phyloP scores from a whole-genome alignment of 2,113 vertebrate genomes.

The Pelusios castaneus region DNA sequence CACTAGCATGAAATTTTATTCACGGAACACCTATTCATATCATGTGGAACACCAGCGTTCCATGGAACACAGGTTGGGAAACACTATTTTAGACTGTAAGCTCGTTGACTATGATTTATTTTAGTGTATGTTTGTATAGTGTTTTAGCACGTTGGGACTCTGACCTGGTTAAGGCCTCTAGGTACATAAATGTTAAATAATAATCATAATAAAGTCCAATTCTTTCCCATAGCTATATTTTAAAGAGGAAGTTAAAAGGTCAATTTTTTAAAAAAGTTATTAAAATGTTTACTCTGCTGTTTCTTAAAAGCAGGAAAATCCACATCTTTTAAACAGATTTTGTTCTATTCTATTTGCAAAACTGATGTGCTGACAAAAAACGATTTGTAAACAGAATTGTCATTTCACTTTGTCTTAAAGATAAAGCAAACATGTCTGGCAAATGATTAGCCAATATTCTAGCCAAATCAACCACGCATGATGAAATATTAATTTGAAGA shows the following conservation, averaged over 20 bases:
- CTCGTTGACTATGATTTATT: neutral
- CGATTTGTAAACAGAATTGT: neutral
- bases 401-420: neutral
- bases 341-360: conserved; percentile 17
- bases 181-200: neutral
- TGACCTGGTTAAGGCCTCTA: neutral
- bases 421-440: conserved; percentile 11
- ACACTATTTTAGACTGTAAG: neutral
- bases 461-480: conserved; percentile 13
- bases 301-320: neutral
- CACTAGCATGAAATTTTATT: too few species aligned
- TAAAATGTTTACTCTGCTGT: neutral
- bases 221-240: neutral
- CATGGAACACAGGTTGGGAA: too few species aligned
- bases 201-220: neutral
- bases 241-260: neutral
- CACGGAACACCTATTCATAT: too few species aligned
- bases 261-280: neutral
- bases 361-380: neutral
- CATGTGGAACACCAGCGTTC: too few species aligned
- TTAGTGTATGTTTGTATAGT: rapidly evolving
- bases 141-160: rapidly evolving
- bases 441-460: neutral
- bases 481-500: conserved; percentile 40
- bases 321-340: neutral